These are phyloP conservation scores for Orthosia gracilis DNA, from an alignment of 2,888 invertebrate genomes.

Conservation along the genomic window DNA sequence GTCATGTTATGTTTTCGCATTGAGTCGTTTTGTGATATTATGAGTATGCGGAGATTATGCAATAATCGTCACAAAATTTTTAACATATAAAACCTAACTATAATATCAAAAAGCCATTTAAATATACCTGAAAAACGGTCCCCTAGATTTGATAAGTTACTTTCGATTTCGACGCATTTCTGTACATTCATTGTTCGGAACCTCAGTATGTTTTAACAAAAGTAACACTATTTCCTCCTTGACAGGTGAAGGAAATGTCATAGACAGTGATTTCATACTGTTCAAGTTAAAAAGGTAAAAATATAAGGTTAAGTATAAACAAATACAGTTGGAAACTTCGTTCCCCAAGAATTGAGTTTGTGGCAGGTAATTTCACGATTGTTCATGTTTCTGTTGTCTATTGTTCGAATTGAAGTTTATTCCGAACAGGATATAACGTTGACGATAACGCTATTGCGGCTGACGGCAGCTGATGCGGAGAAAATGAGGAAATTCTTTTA, in stretches of 20 bases:
- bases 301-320: not conserved
- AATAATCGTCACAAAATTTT: not conserved
- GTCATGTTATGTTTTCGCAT: not conserved
- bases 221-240: not conserved
- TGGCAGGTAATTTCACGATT: not conserved
- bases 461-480: not conserved
- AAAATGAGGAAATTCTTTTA: not conserved
- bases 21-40: not conserved
- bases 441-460: constrained; percentile 7
- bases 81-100: not conserved
- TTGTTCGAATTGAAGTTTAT: constrained; percentile 4
- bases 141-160: not conserved
- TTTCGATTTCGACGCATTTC: not conserved
- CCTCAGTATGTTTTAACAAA: not conserved
- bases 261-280: not conserved
- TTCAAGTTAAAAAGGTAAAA: not conserved
- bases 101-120: not conserved
- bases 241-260: not conserved
- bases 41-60: not conserved
- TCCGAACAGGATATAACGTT: constrained; percentile 2
- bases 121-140: not conserved
- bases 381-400: not conserved
- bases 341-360: not conserved
- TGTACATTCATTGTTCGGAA: not conserved
- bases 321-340: not conserved